These are phyloP conservation scores for Excalfactoria chinensis DNA, from an alignment of 2,113 vertebrate species.

Conservation along the genomic window DNA sequence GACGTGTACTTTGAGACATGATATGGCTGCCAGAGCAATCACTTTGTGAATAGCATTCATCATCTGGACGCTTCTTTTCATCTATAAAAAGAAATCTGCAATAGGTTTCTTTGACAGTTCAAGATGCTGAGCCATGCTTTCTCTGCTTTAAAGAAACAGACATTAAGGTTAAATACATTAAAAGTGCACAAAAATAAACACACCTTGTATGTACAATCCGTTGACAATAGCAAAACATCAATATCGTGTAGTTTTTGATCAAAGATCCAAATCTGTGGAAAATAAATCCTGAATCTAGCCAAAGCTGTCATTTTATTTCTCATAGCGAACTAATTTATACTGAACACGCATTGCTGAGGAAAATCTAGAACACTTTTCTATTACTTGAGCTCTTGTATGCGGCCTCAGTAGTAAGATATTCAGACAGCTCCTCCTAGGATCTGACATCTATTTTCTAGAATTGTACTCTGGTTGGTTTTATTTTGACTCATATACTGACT, in stretches of 20 bases:
- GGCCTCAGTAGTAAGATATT: conserved; percentile 33
- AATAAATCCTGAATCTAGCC: conserved; percentile 47
- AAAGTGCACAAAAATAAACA: conserved; percentile 65
- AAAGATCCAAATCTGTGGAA: conserved; percentile 56
- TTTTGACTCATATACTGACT: conserved; percentile 56
- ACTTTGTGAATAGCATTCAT: conserved; percentile 48
- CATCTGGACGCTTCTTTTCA: conserved; percentile 64
- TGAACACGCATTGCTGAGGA: conserved; percentile 64
- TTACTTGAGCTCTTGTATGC: conserved; percentile 28
- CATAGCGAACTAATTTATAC: conserved; percentile 66
- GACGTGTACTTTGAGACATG: conserved; percentile 41
- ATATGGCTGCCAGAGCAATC: conserved; percentile 50
- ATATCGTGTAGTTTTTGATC: conserved; percentile 58
- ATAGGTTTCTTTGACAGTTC: conserved; percentile 66
- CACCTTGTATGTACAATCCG: conserved; percentile 11
- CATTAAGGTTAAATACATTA: conserved; percentile 73
- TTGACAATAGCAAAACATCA: conserved; percentile 42
- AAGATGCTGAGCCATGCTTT: conserved; percentile 55
- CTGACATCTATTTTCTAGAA: conserved; percentile 23
- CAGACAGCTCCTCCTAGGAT: conserved; percentile 51
- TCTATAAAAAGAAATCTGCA: conserved; percentile 48
- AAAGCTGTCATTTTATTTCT: conserved; percentile 71
- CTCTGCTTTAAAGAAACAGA: conserved; percentile 56
- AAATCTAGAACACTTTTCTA: conserved; percentile 69
- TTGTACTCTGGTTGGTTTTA: conserved; percentile 29